A percentile compares a stretch with the other conserved stretches of the same genome.
Conservation (phyloP, 2,888 invertebrate genomes). For the Athripsodes cinereus region DNA sequence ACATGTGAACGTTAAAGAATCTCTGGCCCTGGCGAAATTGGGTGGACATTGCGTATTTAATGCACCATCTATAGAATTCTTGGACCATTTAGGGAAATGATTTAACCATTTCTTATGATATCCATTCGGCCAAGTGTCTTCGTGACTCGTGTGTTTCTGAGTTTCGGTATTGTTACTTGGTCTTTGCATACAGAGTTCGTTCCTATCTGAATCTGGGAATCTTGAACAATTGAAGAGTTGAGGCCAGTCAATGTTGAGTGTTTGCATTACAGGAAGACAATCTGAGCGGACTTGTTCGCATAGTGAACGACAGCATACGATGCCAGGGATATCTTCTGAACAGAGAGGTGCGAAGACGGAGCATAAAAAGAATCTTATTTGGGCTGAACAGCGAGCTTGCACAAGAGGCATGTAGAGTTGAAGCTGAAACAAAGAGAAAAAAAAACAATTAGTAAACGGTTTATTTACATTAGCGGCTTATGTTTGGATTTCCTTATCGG, state of each 20-base stretch:
- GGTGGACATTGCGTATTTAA: slow-evolving; percentile 51
- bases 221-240: slow-evolving; percentile 69
- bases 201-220: slow-evolving; percentile 67
- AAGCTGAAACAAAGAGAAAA: slow-evolving; percentile 48
- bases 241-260: slow-evolving; percentile 62
- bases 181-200: slow-evolving; percentile 73
- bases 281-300: slow-evolving; percentile 72
- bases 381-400: slow-evolving; percentile 72
- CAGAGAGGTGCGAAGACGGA: slow-evolving; percentile 89
- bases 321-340: slow-evolving; percentile 79
- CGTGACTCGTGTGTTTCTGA: slow-evolving; percentile 4
- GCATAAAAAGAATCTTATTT: slow-evolving; percentile 81
- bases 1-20: slow-evolving; percentile 49
- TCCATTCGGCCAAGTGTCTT: slow-evolving; percentile 15
- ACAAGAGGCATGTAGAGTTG: slow-evolving; percentile 65
- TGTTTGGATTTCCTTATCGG: too few relatives aligned
- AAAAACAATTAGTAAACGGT: neutral
- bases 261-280: slow-evolving; percentile 62
- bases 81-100: slow-evolving; percentile 38
- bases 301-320: slow-evolving; percentile 79
- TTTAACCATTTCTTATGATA: slow-evolving; percentile 15
- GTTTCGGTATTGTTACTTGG: slow-evolving; percentile 38
- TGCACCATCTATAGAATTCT: slow-evolving; percentile 35
- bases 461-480: neutral
- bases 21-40: slow-evolving; percentile 45